A percentile compares a stretch with the other conserved stretches of the same genome.
phyloP scores from a whole-genome alignment of 2,888 invertebrate genomes.

The Drosophila pseudotakahashii region DNA sequence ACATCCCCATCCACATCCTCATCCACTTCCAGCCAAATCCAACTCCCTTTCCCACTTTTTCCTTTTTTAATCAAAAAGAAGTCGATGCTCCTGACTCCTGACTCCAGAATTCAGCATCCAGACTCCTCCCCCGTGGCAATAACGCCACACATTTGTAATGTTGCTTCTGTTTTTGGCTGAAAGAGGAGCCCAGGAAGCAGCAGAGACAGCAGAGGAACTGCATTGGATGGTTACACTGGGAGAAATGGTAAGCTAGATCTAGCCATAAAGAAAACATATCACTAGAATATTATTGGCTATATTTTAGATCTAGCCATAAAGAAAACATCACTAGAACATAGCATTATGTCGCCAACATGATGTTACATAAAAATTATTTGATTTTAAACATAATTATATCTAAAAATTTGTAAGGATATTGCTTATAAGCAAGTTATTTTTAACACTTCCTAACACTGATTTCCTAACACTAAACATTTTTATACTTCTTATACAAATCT shows the following conservation, averaged over 20 bases:
- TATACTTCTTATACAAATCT: too few species aligned
- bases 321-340: background rate
- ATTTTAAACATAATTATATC: too few species aligned
- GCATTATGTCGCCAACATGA: too few species aligned
- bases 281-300: background rate
- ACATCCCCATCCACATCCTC: background rate
- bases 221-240: conserved; percentile 14
- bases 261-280: background rate
- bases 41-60: conserved; percentile 30
- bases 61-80: conserved; percentile 77
- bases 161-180: conserved; percentile 79
- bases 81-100: conserved; percentile 46
- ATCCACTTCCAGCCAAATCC: background rate
- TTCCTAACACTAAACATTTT: too few species aligned
- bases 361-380: too few species aligned
- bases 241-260: background rate
- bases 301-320: background rate
- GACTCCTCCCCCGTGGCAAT: conserved; percentile 80
- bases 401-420: too few species aligned
- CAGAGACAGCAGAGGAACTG: conserved; percentile 11
- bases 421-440: too few species aligned
- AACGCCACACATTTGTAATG: conserved; percentile 83
- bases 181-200: conserved; percentile 34
- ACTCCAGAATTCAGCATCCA: conserved; percentile 8
- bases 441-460: too few species aligned